Percentiles rank a stretch among this genome's conserved stretches.
Conservation (phyloP, 1,140 invertebrate species). For the Heliothis subflexa region DNA sequence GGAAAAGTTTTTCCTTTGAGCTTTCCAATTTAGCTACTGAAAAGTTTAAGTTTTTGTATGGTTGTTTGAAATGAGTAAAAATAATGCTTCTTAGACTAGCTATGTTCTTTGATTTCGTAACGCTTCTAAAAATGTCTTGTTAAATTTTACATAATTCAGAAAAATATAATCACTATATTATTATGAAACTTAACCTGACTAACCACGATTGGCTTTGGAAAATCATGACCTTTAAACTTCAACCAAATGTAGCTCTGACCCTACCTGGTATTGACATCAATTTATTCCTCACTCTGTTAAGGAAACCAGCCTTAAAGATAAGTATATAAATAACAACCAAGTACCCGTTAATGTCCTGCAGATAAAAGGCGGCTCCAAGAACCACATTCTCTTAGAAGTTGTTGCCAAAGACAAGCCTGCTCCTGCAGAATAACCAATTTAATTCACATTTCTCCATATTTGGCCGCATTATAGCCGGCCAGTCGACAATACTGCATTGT, state of each 20-base stretch:
- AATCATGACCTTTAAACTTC: slow-evolving; percentile 20
- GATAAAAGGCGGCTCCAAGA: slow-evolving; percentile 33
- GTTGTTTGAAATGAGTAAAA: no score
- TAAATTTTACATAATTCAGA: no score
- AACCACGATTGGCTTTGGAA: slow-evolving; percentile 8
- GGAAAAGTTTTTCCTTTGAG: no score
- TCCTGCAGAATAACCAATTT: slow-evolving; percentile 43
- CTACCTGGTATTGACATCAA: slow-evolving; percentile 15
- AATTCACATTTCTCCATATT: slow-evolving; percentile 48
- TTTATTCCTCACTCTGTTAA: slow-evolving; percentile 25
- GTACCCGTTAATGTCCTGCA: slow-evolving; percentile 28
- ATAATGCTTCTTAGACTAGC: no score
- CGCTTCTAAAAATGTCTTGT: no score
- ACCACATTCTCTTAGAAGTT: slow-evolving; percentile 36
- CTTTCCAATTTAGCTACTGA: no score
- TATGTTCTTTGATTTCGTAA: no score
- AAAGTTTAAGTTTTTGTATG: no score
- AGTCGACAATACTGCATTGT: slow-evolving; percentile 44
- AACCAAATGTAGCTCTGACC: slow-evolving; percentile 17
- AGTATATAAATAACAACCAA: slow-evolving; percentile 31
- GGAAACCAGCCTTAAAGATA: slow-evolving; percentile 26
- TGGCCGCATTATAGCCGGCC: slow-evolving; percentile 42
- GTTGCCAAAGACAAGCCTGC: slow-evolving; percentile 35
- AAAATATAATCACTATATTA: no score
- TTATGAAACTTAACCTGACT: neutral